Evolutionary conservation across 1,140 invertebrate genomes (phyloP), one percentile per base, ranked within the genome.

Genomic region (Mamestra configurata): DNA sequence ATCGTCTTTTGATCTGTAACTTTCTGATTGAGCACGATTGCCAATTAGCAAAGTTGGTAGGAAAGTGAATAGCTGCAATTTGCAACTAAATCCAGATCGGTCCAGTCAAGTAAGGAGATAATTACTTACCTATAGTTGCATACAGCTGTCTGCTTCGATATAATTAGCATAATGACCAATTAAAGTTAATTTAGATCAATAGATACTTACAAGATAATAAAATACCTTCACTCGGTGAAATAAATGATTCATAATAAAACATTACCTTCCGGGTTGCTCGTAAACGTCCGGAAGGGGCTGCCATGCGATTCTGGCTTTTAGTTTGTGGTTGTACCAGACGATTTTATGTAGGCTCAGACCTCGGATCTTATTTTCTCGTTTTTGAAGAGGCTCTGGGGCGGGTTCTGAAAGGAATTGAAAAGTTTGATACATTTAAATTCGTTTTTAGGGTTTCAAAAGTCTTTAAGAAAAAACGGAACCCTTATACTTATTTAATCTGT

Each of bases 251-350:
- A 4, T n/a, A 22, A 57, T 13, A 10, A 18, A 77, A 59, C 31
- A 51, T 80, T 85, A 95, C 92, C 89, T 93, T 83, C 84, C 88
- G 61, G 76, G 79, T 79, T 82, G 89, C 64, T 85, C 89, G 20
- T 87, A 73, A 37, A 84, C 84, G 20, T 35, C 79, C 24, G 81
- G 64, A 11, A 78, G 51, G 1, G 92, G 86, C 59, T 94, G 94
- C 96, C 95, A 96, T 24, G 92, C 84, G 70, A 96, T 93, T 82
- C 89, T 94, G 0, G 95, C 95, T 76, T 92, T 92, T 18, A 96
- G 82, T 77, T 95, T 93, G 75, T 94, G 90, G 73, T 95, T 93
- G 51, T 91, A 89, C 95, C 95, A 96, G 59, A 93, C 91, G n/a
- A 96, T 87, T 85, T 95, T 95, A 61, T 95, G 90, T 53, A 96